Percentiles rank a stretch among this genome's conserved stretches.
phyloP scores from a whole-genome alignment of 2,888 invertebrate genomes.

The Campopleginae sp. region DNA sequence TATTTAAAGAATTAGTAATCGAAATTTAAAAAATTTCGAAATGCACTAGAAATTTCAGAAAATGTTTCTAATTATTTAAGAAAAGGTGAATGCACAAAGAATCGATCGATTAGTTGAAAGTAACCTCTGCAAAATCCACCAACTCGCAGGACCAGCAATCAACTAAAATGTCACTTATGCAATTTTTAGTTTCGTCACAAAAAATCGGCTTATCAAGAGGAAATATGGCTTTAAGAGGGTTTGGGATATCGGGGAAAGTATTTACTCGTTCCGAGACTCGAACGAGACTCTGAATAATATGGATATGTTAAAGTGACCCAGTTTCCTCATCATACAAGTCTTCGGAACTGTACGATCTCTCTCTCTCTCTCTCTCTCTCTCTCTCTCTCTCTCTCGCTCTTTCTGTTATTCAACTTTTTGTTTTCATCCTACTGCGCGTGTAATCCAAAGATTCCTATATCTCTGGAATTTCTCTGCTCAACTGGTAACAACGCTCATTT shows the following conservation, averaged over 20 bases:
- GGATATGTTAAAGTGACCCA: conserved; percentile 45
- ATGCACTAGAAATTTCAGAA: no score
- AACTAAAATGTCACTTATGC: neutral
- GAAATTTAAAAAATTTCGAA: no score
- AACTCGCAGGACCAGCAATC: neutral
- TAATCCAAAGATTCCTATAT: conserved; percentile 37
- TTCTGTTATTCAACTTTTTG: conserved; percentile 58
- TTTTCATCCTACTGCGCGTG: conserved; percentile 48
- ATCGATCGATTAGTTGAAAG: no score
- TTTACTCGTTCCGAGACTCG: neutral
- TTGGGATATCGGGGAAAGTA: neutral
- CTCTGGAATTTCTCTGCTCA: conserved; percentile 33
- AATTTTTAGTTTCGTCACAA: neutral
- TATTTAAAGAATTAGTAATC: no score
- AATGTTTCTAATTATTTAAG: no score
- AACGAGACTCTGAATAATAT: conserved; percentile 2
- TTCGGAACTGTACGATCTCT: conserved; percentile 26
- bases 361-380: conserved; percentile 16
- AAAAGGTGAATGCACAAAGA: no score
- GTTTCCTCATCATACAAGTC: conserved; percentile 45
- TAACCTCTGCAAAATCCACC: neutral
- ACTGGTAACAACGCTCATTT: conserved; percentile 66
- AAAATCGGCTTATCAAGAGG: neutral
- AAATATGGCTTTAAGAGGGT: neutral
- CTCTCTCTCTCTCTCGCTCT: conserved; percentile 15